phyloP scores from a whole-genome alignment of 2,797 vertebrate genomes.

The Xiphorhynchus erythropygius region DNA sequence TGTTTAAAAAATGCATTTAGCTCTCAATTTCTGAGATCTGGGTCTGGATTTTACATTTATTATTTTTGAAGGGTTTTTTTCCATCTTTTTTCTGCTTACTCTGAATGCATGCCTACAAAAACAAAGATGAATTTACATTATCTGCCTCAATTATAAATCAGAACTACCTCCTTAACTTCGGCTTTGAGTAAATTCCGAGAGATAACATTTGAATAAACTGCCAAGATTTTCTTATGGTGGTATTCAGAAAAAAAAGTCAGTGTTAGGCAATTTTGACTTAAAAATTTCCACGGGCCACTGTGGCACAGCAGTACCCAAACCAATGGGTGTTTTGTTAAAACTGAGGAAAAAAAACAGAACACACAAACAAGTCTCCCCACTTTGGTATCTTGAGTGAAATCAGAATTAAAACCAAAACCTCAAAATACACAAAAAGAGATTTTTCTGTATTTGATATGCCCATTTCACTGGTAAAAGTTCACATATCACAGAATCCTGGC shows the following conservation, averaged over 20 bases:
- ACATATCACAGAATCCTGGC: not conserved
- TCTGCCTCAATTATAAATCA: constrained; percentile 30
- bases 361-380: accelerated
- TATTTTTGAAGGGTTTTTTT: not conserved
- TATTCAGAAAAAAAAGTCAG: not conserved
- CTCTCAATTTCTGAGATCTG: not conserved
- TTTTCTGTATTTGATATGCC: not conserved
- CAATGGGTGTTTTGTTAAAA: not conserved
- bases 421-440: not conserved
- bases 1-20: constrained; percentile 5
- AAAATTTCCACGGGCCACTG: not conserved
- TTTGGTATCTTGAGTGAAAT: not conserved
- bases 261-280: not conserved
- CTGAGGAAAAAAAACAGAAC: not conserved
- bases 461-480: not conserved
- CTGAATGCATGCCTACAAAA: constrained; percentile 46
- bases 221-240: not conserved
- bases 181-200: constrained; percentile 41
- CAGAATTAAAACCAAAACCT: not conserved
- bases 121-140: constrained; percentile 59
- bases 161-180: constrained; percentile 16
- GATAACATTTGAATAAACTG: constrained; percentile 38
- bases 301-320: not conserved
- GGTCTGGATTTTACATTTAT: constrained; percentile 28
- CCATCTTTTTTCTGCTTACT: not conserved